phyloP scores from a whole-genome alignment of 2,113 vertebrate species.

The Erythrolamprus reginae region DNA sequence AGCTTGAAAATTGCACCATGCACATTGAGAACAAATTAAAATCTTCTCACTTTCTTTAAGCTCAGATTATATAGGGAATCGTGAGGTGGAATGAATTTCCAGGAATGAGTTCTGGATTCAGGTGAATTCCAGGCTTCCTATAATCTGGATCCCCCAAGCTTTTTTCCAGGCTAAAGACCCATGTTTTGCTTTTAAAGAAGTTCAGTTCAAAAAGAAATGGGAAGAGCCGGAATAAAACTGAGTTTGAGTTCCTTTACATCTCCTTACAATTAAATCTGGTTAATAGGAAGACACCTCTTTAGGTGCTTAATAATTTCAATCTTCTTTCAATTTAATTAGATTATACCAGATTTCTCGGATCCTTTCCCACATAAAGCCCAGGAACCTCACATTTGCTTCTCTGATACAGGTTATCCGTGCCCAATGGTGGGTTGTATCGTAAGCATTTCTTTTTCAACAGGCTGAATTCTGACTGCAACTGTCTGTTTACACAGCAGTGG shows the following conservation, averaged over 20 bases:
- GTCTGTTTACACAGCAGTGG: slow-evolving; percentile 1
- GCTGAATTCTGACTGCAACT: neutral
- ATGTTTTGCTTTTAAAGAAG: neutral
- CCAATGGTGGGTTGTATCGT: neutral
- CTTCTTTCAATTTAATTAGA: neutral
- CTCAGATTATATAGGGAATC: neutral
- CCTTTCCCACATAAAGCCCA: neutral
- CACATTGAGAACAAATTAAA: neutral
- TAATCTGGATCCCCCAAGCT: too few species aligned
- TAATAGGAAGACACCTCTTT: neutral
- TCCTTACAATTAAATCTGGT: neutral
- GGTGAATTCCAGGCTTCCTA: neutral
- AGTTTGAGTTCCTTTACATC: neutral
- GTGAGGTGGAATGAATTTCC: neutral
- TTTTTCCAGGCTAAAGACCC: neutral
- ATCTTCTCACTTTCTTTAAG: neutral
- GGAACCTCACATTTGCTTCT: neutral
- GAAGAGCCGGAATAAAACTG: neutral
- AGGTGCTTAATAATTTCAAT: neutral
- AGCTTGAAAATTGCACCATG: neutral
- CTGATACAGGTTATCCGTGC: neutral
- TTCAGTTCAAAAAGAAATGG: neutral
- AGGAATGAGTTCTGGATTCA: neutral
- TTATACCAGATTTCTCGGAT: neutral
- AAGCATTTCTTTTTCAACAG: neutral